phyloP scores from a whole-genome alignment of 2,797 vertebrate genomes.

The Petrocephalus sullivani region DNA sequence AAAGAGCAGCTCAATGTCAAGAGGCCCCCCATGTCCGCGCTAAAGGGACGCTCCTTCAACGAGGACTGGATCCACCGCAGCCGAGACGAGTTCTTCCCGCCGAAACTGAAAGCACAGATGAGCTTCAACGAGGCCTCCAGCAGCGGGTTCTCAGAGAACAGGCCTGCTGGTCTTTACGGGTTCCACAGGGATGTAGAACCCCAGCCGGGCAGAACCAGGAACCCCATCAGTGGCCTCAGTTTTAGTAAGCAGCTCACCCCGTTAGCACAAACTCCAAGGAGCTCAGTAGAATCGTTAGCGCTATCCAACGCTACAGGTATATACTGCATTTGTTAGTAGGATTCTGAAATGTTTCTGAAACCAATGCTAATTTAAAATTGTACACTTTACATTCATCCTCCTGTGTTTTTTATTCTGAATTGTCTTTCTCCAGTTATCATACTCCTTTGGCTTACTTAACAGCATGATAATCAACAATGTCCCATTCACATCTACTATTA shows the following conservation, averaged over 20 bases:
- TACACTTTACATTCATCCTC: neutral
- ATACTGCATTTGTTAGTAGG: neutral
- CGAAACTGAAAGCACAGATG: slow-evolving; percentile 88
- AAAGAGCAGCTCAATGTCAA: slow-evolving; percentile 82
- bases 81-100: slow-evolving; percentile 87
- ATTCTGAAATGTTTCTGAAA: neutral
- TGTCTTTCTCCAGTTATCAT: slow-evolving; percentile 11
- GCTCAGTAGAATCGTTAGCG: slow-evolving; percentile 88
- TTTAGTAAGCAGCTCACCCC: slow-evolving; percentile 86
- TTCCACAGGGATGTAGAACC: slow-evolving; percentile 79
- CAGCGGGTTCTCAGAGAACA: slow-evolving; percentile 75
- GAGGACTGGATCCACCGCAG: slow-evolving; percentile 90
- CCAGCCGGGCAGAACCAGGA: slow-evolving; percentile 79
- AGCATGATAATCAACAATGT: slow-evolving; percentile 2
- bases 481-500: neutral
- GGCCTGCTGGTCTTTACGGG: slow-evolving; percentile 84
- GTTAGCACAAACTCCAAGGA: slow-evolving; percentile 85
- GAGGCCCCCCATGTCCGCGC: slow-evolving; percentile 80
- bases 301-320: slow-evolving; percentile 91
- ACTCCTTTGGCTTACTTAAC: neutral
- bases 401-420: neutral
- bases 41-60: slow-evolving; percentile 80
- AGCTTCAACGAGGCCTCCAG: slow-evolving; percentile 92
- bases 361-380: neutral
- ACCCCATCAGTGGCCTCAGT: slow-evolving; percentile 83